These are phyloP conservation scores for Phaetusa simplex DNA, from an alignment of 2,113 vertebrate species.

Conservation along the genomic window DNA sequence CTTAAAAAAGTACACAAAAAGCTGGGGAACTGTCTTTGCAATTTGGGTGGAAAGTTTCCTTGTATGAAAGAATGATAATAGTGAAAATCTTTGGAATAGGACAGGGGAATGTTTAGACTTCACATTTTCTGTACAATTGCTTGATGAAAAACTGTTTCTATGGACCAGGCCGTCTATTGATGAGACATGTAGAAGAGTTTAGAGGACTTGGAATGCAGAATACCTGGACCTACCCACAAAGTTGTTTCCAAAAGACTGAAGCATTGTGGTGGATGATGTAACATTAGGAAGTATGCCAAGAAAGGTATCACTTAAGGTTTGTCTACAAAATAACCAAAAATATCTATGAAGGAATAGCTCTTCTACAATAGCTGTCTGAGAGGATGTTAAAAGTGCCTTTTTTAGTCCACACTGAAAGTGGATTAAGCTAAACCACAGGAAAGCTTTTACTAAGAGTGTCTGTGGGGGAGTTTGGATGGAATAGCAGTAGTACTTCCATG, in stretches of 20 bases:
- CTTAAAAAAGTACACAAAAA: background rate
- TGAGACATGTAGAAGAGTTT: background rate
- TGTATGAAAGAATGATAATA: background rate
- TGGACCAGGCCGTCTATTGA: background rate
- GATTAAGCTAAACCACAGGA: background rate
- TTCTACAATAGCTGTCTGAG: background rate
- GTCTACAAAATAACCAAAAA: background rate
- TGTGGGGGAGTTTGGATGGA: background rate
- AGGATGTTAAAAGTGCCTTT: background rate
- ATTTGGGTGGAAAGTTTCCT: background rate
- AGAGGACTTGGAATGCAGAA: background rate
- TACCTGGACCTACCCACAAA: background rate
- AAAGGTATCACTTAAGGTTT: background rate
- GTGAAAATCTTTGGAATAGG: background rate
- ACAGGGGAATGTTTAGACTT: background rate
- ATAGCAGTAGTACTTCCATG: background rate
- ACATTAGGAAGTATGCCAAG: background rate
- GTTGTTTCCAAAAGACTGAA: background rate
- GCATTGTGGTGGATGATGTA: background rate
- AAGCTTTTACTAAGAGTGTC: background rate
- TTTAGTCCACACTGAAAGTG: background rate
- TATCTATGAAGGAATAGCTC: background rate
- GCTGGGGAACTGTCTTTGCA: background rate
- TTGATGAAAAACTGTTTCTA: background rate
- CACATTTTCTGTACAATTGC: background rate